Percentiles rank a stretch among this genome's conserved stretches.
Evolutionary conservation across 2,888 invertebrate species (phyloP).

Genomic region (Oegoconia quadripuncta): DNA sequence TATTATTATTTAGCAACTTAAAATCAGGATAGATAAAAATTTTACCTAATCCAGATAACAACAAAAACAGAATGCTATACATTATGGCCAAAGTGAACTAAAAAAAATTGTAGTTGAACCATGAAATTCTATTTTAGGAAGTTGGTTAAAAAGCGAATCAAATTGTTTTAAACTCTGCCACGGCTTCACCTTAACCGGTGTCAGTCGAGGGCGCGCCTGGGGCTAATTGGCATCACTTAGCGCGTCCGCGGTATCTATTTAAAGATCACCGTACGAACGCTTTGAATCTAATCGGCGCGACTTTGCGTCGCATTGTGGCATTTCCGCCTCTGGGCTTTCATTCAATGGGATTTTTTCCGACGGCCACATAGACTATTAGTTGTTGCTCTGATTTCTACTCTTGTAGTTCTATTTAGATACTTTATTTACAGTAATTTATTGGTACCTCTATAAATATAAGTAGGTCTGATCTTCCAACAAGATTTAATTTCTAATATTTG

Average conservation of each 20-base stretch:
- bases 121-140: too few relatives aligned
- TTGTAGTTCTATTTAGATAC: too few relatives aligned
- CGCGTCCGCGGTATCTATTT: conserved; percentile 48
- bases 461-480: too few relatives aligned
- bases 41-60: too few relatives aligned
- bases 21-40: too few relatives aligned
- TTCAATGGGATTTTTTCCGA: conserved; percentile 14
- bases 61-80: too few relatives aligned
- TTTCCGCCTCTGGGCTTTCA: conserved; percentile 25
- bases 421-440: too few relatives aligned
- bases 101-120: conserved; percentile 1
- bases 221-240: conserved; percentile 53
- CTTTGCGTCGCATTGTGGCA: conserved; percentile 26
- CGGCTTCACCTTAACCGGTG: conserved; percentile 23
- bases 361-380: conserved; percentile 12
- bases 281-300: conserved; percentile 27
- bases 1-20: too few relatives aligned
- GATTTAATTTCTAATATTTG: too few relatives aligned
- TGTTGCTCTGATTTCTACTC: background rate
- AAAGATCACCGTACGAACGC: conserved; percentile 24
- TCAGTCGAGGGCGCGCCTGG: conserved; percentile 32
- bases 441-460: too few relatives aligned
- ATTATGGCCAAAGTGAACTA: too few relatives aligned
- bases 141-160: background rate
- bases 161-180: background rate